Conservation (phyloP, 2,888 invertebrate genomes). For the Pristionchus mayeri region DNA sequence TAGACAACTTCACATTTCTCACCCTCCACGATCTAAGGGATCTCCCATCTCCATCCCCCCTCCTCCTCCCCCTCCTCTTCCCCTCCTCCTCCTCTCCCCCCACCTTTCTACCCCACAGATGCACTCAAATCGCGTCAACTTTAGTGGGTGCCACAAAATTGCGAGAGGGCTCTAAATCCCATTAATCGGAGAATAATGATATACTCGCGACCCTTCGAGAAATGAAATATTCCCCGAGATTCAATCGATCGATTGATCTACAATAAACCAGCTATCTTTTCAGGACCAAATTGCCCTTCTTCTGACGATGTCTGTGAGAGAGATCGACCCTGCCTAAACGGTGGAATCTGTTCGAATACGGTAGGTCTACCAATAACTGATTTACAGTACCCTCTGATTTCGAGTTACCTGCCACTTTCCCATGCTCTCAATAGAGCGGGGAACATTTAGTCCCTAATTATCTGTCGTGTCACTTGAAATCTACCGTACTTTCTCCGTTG, state of each 20-base stretch:
- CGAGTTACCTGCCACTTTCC: neutral
- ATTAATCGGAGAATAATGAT: constrained; percentile 28
- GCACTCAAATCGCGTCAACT: constrained; percentile 38
- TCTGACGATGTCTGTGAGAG: neutral
- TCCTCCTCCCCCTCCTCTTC: neutral
- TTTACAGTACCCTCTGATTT: neutral
- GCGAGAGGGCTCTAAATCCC: neutral
- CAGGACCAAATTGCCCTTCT: constrained; percentile 42
- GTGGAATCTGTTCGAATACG: constrained; percentile 44
- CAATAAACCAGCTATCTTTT: neutral
- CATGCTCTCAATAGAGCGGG: constrained; percentile 36
- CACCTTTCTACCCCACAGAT: constrained; percentile 15
- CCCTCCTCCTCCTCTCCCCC: neutral
- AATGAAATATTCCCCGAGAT: neutral
- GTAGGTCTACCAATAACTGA: constrained; percentile 11
- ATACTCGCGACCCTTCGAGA: neutral
- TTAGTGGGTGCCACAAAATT: constrained; percentile 29
- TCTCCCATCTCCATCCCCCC: neutral
- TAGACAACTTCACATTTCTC: constrained; percentile 41
- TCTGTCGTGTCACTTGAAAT: neutral
- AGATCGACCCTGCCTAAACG: neutral
- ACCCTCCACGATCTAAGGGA: constrained; percentile 19
- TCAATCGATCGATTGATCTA: constrained; percentile 21
- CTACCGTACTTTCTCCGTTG: constrained; percentile 33
- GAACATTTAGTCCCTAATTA: constrained; percentile 44